These are phyloP conservation scores for Actias luna DNA, from an alignment of 2,888 invertebrate species.

Conservation along the genomic window DNA sequence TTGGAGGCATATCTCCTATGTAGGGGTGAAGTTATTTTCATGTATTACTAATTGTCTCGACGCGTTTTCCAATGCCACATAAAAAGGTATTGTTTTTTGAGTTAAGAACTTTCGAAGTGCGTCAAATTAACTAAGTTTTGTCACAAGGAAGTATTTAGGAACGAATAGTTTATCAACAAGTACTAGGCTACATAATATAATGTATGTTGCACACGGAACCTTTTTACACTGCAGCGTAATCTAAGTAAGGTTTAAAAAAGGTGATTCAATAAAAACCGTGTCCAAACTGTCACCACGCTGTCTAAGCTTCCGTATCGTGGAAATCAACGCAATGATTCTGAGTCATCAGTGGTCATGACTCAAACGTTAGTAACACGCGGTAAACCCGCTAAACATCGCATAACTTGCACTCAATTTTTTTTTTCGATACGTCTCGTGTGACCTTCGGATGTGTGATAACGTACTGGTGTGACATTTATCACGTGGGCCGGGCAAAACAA, in stretches of 20 bases:
- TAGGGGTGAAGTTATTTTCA: too few relatives aligned
- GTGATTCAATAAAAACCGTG: neutral
- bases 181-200: too few relatives aligned
- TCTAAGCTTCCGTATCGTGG: constrained; percentile 19
- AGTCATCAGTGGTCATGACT: constrained; percentile 39
- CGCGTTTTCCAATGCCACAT: too few relatives aligned
- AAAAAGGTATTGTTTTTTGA: too few relatives aligned
- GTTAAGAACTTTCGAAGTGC: too few relatives aligned
- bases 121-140: too few relatives aligned
- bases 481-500: neutral
- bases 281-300: constrained; percentile 6
- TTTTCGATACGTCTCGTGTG: neutral
- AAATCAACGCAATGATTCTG: constrained; percentile 26
- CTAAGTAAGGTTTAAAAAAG: neutral
- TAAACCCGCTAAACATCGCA: constrained; percentile 49
- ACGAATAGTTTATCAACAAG: too few relatives aligned
- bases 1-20: too few relatives aligned
- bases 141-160: too few relatives aligned
- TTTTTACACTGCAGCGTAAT: too few relatives aligned
- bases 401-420: constrained; percentile 37
- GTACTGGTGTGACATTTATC: neutral
- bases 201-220: too few relatives aligned
- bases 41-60: too few relatives aligned
- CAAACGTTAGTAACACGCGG: constrained; percentile 50
- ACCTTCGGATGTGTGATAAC: neutral